A percentile compares a stretch with the other conserved stretches of the same genome.
These are phyloP conservation scores for Xylocampa areola DNA, from an alignment of 2,888 invertebrate species.

Conservation along the genomic window DNA sequence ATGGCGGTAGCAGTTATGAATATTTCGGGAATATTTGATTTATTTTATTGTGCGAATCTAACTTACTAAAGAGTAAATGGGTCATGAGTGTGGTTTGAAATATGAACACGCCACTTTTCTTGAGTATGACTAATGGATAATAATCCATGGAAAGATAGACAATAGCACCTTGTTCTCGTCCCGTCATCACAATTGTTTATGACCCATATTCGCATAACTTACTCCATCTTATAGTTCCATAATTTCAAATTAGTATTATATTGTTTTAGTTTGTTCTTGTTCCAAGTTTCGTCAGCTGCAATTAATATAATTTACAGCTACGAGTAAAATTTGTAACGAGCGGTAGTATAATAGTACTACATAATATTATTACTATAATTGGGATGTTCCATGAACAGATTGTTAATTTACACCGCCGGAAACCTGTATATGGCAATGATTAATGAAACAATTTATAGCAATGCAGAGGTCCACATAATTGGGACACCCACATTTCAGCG, in stretches of 20 bases:
- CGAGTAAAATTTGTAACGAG: conserved; percentile 9
- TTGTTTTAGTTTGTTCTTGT: conserved; percentile 28
- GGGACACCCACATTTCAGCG: too few relatives aligned
- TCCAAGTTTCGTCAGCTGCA: conserved; percentile 23
- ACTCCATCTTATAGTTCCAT: conserved; percentile 9
- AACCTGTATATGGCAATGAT: too few relatives aligned
- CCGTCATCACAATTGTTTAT: too few relatives aligned
- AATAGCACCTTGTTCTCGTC: conserved; percentile 6
- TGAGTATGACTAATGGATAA: conserved; percentile 28
- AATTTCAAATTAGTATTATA: conserved; percentile 22
- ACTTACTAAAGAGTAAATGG: conserved; percentile 23
- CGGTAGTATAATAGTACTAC: conserved; percentile 3
- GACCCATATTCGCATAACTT: too few relatives aligned
- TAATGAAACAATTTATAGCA: too few relatives aligned
- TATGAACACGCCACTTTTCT: conserved; percentile 7
- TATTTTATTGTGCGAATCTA: conserved; percentile 15
- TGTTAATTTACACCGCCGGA: too few relatives aligned
- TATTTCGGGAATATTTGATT: conserved; percentile 44
- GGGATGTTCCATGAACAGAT: conserved; percentile 23
- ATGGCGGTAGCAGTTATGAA: conserved; percentile 25
- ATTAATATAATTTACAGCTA: conserved; percentile 39
- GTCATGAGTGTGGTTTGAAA: conserved; percentile 23
- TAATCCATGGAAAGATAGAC: conserved; percentile 3
- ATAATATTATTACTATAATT: conserved; percentile 27
- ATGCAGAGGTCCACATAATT: too few relatives aligned